Percentiles rank a stretch among this genome's conserved stretches.
Conservation (phyloP, 1,140 invertebrate species). For the Brachionus plicatilis region DNA sequence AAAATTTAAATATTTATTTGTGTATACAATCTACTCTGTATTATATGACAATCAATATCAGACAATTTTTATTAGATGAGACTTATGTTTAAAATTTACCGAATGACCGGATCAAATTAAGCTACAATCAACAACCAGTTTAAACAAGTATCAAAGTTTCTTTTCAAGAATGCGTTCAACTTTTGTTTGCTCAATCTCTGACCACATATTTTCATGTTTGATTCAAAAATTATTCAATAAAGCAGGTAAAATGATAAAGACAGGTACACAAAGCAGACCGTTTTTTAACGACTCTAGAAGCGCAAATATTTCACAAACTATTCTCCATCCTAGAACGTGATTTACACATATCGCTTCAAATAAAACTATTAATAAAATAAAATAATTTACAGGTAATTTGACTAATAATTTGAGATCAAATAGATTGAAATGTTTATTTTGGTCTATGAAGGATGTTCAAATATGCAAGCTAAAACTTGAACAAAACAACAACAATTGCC, state of each 20-base stretch:
- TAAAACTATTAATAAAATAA: neutral
- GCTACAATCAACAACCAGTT: neutral
- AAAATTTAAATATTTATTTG: neutral
- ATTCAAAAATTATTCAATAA: neutral
- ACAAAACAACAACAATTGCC: neutral
- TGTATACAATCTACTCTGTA: neutral
- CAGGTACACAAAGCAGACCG: neutral
- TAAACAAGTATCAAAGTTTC: constrained; percentile 11
- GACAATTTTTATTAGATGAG: neutral
- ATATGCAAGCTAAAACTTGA: neutral
- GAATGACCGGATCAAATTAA: neutral
- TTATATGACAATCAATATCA: neutral
- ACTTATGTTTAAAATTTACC: neutral
- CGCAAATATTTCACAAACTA: neutral
- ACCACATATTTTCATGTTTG: constrained; percentile 16
- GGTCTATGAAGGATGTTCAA: neutral
- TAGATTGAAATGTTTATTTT: neutral
- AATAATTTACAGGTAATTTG: neutral
- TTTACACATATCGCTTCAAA: neutral
- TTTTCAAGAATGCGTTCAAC: neutral
- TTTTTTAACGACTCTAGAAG: neutral
- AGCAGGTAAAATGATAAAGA: neutral
- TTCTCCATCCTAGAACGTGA: neutral
- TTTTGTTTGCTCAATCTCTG: neutral
- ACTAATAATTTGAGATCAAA: neutral